Conservation (phyloP, 2,888 invertebrate species). For the Eristalis pertinax region DNA sequence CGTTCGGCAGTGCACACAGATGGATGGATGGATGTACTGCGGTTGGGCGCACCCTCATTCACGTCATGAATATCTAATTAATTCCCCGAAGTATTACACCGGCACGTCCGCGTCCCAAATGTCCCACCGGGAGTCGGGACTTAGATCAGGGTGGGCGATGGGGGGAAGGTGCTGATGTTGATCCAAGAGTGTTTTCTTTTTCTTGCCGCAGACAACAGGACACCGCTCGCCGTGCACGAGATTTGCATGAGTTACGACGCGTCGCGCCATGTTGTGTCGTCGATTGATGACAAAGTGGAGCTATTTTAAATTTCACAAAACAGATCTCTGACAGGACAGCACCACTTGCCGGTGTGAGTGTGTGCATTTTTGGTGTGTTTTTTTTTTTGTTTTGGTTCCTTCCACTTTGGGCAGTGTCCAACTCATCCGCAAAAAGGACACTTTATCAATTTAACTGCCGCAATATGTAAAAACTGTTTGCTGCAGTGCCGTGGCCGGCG, state of each 20-base stretch:
- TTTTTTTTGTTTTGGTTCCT: neutral
- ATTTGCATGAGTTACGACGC: constrained; percentile 47
- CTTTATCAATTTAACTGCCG: constrained; percentile 72
- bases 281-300: constrained; percentile 48
- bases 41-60: constrained; percentile 59
- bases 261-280: constrained; percentile 14
- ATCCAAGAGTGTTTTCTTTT: neutral
- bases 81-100: constrained; percentile 68
- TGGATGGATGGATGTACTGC: constrained; percentile 51
- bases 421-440: constrained; percentile 72
- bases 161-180: too few species aligned
- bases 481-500: constrained; percentile 51
- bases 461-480: constrained; percentile 70
- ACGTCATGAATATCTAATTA: constrained; percentile 72
- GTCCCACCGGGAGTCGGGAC: constrained; percentile 39
- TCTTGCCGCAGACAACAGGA: neutral
- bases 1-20: constrained; percentile 8
- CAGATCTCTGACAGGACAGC: neutral
- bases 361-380: neutral
- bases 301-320: neutral
- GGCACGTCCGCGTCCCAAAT: constrained; percentile 55
- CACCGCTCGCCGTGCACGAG: neutral
- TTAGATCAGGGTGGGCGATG: neutral
- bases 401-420: constrained; percentile 47
- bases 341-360: neutral